Base-by-base conservation (phyloP, 1,140 invertebrate genomes). In the Muscidifurax raptorellus region DNA sequence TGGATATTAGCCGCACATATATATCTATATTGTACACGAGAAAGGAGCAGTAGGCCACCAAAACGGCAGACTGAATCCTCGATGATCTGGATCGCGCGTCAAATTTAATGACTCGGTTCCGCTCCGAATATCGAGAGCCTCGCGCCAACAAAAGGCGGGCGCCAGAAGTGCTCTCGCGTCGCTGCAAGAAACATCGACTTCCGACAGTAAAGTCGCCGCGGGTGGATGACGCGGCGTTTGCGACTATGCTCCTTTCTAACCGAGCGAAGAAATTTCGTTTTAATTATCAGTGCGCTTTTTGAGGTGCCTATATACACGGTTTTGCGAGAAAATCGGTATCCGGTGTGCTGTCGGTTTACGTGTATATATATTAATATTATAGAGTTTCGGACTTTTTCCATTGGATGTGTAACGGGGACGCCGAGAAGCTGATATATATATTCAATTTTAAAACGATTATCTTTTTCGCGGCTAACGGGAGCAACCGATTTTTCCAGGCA, bases 51-150 rank as follows among this genome's bases (percentile, higher is more conserved):
- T n/a, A n/a, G 52, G 15, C 52, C 9, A 69, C 36, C 36, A 69
- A 69, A 69, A 69, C 66, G 66, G 25, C 25, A 80, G 78, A 79
- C 67, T 71, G 75, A 72, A 66, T 86, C 66, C 79, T 83, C 85
- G 82, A 81, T 76, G 86, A 87, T 87, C 81, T 87, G 86, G 84
- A 87, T 87, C 86, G 85, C 86, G 85, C 82, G 80, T 87, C 85
- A 86, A 87, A 87, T 85, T 78, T 87, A 85, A 86, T 80, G 85
- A 83, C 83, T 81, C 75, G 85, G 89, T 90, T 90, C 89, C 88
- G 88, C 89, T 90, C 88, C 87, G 86, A 90, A 88, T 88, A 27
- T 83, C 27, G 30, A 12, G 10, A n/a, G 4, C 7, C 22, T 30
- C 59, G 32, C 52, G 28, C 30, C 5, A 18, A 36, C 76, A 47